Percentiles rank a stretch among this genome's conserved stretches.
phyloP scores from a whole-genome alignment of 2,888 invertebrate species.

The Liposcelis brunnea region DNA sequence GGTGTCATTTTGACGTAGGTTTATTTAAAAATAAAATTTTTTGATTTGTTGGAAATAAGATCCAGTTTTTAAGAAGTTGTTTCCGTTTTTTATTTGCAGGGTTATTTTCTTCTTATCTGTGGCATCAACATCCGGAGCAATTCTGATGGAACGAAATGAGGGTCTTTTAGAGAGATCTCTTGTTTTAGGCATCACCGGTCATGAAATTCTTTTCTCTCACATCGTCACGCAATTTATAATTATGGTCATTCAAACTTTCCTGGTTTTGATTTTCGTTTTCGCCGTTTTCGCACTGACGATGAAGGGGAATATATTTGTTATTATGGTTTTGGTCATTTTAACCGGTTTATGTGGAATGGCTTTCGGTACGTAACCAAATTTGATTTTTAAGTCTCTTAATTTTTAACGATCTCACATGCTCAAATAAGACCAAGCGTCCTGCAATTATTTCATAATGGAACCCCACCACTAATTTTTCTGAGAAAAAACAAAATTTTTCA shows the following conservation, averaged over 20 bases:
- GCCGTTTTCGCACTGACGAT: slow-evolving; percentile 59
- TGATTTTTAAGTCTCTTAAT: background rate
- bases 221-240: slow-evolving; percentile 75
- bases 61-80: no score
- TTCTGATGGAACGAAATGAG: slow-evolving; percentile 76
- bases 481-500: no score
- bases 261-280: slow-evolving; percentile 65
- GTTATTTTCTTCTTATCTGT: slow-evolving; percentile 89
- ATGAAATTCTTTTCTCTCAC: slow-evolving; percentile 76
- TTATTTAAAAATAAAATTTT: slow-evolving; percentile 9
- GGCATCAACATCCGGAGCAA: slow-evolving; percentile 77
- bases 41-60: background rate
- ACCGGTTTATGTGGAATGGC: slow-evolving; percentile 89
- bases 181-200: slow-evolving; percentile 37
- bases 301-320: slow-evolving; percentile 55
- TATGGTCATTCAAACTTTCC: slow-evolving; percentile 63
- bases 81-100: no score
- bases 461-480: no score
- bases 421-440: no score
- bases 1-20: slow-evolving; percentile 76
- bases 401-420: no score
- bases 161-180: slow-evolving; percentile 61
- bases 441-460: no score
- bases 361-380: slow-evolving; percentile 44
- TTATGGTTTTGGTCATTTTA: slow-evolving; percentile 55